These are phyloP conservation scores for Rissa tridactyla DNA, from an alignment of 2,113 vertebrate species.

Conservation along the genomic window DNA sequence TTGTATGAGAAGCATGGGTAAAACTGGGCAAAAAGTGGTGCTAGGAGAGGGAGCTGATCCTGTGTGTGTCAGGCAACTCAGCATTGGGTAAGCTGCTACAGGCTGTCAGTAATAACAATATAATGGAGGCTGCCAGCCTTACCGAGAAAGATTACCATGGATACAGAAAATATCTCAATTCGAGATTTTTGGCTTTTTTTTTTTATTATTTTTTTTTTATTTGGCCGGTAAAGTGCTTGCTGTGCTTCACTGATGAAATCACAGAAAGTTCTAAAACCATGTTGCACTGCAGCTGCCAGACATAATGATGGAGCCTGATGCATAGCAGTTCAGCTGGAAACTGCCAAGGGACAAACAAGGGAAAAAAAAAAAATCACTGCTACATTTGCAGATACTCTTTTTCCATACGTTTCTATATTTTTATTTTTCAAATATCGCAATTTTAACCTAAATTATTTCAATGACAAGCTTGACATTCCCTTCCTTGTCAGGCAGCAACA, in stretches of 20 bases:
- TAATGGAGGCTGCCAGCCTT: not conserved
- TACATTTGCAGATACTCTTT: conserved; percentile 35
- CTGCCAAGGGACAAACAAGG: conserved; percentile 44
- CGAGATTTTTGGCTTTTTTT: not conserved
- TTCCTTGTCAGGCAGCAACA: not conserved
- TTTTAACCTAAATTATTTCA: not conserved
- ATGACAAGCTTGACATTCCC: not conserved
- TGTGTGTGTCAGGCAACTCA: not conserved
- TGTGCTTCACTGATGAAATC: conserved; percentile 11
- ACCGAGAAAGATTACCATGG: not conserved
- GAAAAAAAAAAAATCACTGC: conserved; percentile 18
- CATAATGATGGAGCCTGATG: conserved; percentile 34
- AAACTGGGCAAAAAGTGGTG: not conserved
- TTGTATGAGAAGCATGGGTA: not conserved
- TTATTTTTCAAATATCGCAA: not conserved
- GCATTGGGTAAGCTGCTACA: not conserved
- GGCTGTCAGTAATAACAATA: not conserved
- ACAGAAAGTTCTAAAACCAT: conserved; percentile 24
- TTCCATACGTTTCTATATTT: not conserved
- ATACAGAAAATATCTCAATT: not conserved
- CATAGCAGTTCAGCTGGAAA: conserved; percentile 11
- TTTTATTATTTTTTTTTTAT: not conserved
- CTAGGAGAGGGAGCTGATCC: not conserved
- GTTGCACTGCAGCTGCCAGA: conserved; percentile 7
- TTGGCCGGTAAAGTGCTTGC: not conserved